Evolutionary conservation across 2,797 vertebrate genomes (phyloP).

Genomic region (Ctenopoma kingsleyae): DNA sequence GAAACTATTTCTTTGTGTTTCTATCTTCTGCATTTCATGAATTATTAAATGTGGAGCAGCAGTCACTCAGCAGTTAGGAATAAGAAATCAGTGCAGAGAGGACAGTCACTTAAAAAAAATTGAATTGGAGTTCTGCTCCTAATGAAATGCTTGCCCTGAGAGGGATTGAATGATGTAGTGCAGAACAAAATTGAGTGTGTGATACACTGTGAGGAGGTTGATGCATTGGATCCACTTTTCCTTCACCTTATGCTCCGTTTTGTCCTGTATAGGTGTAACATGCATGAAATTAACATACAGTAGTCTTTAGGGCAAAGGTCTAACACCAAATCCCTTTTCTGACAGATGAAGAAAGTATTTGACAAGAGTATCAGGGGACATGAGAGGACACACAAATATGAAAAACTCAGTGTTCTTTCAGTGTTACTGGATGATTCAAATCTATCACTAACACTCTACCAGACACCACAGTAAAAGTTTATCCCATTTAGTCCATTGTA

Average conservation of each 20-base stretch:
- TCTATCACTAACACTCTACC: too few relatives aligned
- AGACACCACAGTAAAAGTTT: too few relatives aligned
- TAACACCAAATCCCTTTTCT: conserved; percentile 25
- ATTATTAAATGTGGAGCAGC: conserved; percentile 58
- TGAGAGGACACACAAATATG: background rate
- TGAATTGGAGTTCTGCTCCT: conserved; percentile 30
- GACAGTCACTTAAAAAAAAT: conserved; percentile 28
- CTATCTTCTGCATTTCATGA: conserved; percentile 50
- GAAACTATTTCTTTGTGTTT: conserved; percentile 32
- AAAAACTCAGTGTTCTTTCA: background rate
- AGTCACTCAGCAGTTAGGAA: conserved; percentile 51
- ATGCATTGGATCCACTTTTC: conserved; percentile 35
- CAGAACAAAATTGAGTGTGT: conserved; percentile 43
- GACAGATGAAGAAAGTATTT: conserved; percentile 34
- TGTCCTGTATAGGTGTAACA: conserved; percentile 34
- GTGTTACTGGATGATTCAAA: too few relatives aligned
- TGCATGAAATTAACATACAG: conserved; percentile 54
- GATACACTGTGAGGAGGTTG: conserved; percentile 33
- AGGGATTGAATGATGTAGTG: conserved; percentile 36
- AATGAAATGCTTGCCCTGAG: conserved; percentile 55
- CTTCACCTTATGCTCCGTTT: background rate
- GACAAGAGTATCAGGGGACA: conserved; percentile 12
- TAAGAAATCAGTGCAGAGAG: conserved; percentile 42
- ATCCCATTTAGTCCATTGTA: background rate
- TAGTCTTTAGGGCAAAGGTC: conserved; percentile 36